Conservation (phyloP, 1,140 invertebrate species). For the Choristoneura fumiferana region DNA sequence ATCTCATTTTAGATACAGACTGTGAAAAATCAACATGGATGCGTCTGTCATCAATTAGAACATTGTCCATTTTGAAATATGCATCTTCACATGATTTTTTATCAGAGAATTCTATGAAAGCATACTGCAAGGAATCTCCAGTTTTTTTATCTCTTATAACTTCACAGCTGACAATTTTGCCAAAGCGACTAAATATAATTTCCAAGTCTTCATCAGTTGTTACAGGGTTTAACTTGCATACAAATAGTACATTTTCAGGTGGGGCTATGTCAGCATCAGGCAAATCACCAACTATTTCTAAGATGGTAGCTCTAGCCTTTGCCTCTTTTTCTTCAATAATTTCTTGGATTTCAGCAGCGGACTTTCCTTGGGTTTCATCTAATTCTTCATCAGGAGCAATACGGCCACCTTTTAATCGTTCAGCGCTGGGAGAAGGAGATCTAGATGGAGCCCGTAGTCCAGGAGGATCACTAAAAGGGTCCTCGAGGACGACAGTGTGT, state of each 20-base stretch:
- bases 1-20: slow-evolving; percentile 95
- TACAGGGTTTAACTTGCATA: slow-evolving; percentile 99
- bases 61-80: slow-evolving; percentile 99
- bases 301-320: slow-evolving; percentile 96
- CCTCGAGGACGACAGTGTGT: slow-evolving; percentile 97
- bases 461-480: slow-evolving; percentile 95
- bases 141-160: slow-evolving; percentile 97
- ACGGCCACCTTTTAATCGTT: slow-evolving; percentile 88
- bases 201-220: slow-evolving; percentile 98
- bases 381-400: slow-evolving; percentile 97
- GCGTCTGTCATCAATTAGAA: slow-evolving; percentile 97
- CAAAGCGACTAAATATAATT: slow-evolving; percentile 98
- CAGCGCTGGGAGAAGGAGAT: slow-evolving; percentile 93
- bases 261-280: slow-evolving; percentile 98
- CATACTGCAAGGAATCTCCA: slow-evolving; percentile 98
- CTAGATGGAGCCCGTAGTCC: slow-evolving; percentile 87
- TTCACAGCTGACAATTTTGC: slow-evolving; percentile 96
- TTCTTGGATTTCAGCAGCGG: slow-evolving; percentile 91
- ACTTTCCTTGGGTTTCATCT: slow-evolving; percentile 93
- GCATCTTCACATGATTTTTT: slow-evolving; percentile 97
- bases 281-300: slow-evolving; percentile 99
- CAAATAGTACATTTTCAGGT: slow-evolving; percentile 99
- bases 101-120: slow-evolving; percentile 99
- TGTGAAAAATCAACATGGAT: slow-evolving; percentile 99
- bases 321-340: slow-evolving; percentile 95